Conservation (phyloP, 2,888 invertebrate genomes). For the Eurois occulta region DNA sequence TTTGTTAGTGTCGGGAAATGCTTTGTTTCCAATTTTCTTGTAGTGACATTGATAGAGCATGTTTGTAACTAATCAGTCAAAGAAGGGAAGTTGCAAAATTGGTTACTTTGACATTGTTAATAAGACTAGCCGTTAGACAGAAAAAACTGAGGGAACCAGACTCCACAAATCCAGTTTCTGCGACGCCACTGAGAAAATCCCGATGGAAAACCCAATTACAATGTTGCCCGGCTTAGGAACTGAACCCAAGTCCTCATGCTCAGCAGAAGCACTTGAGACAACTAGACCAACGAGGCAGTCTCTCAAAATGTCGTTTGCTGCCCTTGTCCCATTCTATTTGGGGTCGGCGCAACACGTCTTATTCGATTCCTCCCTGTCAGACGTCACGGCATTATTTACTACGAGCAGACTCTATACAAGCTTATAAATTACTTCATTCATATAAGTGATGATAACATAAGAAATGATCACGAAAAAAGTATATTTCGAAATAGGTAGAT, state of each 20-base stretch:
- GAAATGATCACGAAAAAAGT: not conserved
- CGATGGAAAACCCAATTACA: not conserved
- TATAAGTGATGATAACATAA: not conserved
- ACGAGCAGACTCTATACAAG: not conserved
- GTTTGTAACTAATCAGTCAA: slow-evolving; percentile 48
- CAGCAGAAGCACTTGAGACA: not conserved
- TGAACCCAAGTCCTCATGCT: not conserved
- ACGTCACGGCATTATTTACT: too few species aligned
- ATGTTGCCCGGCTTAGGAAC: not conserved
- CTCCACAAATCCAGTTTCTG: not conserved
- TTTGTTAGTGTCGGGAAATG: not conserved
- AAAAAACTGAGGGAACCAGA: not conserved
- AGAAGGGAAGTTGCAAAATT: slow-evolving; percentile 27
- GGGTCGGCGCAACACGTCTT: too few species aligned
- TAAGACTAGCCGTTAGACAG: not conserved
- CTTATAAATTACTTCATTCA: not conserved
- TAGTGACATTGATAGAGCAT: slow-evolving; percentile 52
- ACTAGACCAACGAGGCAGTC: too few species aligned
- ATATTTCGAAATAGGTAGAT: not conserved
- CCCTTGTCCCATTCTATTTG: too few species aligned
- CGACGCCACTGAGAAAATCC: not conserved
- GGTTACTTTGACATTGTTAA: not conserved
- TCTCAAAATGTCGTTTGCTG: too few species aligned
- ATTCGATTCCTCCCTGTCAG: too few species aligned
- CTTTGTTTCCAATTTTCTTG: slow-evolving; percentile 43